These are phyloP conservation scores for Megalops atlanticus DNA, from an alignment of 2,113 vertebrate species.

Conservation along the genomic window DNA sequence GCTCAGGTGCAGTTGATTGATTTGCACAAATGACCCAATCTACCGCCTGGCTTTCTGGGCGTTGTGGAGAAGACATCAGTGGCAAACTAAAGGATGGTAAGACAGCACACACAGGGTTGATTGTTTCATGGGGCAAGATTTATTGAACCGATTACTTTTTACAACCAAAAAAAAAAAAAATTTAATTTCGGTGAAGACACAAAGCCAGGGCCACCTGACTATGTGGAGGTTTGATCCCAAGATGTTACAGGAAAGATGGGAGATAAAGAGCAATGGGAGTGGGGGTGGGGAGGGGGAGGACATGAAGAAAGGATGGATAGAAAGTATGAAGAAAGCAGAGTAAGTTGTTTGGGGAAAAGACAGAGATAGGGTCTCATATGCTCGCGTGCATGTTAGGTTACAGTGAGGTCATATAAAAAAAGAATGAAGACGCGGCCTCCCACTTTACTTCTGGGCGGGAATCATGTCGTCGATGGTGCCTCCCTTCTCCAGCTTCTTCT, in stretches of 20 bases:
- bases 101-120: constrained; percentile 36
- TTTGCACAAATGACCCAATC: neutral
- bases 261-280: constrained; percentile 32
- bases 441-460: constrained; percentile 90
- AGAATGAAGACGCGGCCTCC: constrained; percentile 40
- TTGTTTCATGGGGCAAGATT: constrained; percentile 69
- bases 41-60: neutral
- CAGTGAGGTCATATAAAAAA: constrained; percentile 52
- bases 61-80: neutral
- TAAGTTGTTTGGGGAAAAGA: constrained; percentile 54
- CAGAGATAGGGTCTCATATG: constrained; percentile 37
- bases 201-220: constrained; percentile 55
- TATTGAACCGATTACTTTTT: constrained; percentile 66
- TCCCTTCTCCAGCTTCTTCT: constrained; percentile 94
- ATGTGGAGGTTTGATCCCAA: constrained; percentile 72
- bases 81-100: constrained; percentile 22
- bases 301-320: constrained; percentile 32
- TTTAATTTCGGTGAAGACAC: constrained; percentile 47
- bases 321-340: constrained; percentile 32
- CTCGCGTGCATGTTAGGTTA: constrained; percentile 51
- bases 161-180: constrained; percentile 62
- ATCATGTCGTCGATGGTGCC: constrained; percentile 91
- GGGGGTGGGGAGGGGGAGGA: constrained; percentile 30
- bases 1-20: neutral
- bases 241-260: constrained; percentile 60